Conservation (phyloP, 2,797 vertebrate genomes). For the Margarornis squamiger region DNA sequence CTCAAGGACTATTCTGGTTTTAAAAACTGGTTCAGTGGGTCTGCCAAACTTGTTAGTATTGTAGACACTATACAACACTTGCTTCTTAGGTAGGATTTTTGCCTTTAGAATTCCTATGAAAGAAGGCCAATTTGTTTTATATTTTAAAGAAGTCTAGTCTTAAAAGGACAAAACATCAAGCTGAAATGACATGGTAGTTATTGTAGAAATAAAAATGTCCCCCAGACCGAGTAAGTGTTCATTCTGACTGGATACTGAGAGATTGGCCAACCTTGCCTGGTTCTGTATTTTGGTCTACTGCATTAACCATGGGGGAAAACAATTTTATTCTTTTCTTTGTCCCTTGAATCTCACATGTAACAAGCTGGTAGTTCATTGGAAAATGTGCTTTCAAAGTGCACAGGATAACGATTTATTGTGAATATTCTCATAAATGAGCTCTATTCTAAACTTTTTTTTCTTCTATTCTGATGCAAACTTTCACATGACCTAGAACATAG, state of each 20-base stretch:
- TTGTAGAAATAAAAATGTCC: background rate
- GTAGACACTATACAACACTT: background rate
- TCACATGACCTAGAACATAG: background rate
- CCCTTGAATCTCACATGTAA: background rate
- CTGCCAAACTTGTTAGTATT: background rate
- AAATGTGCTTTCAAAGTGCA: background rate
- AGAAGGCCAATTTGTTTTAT: background rate
- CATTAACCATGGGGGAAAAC: fast-evolving
- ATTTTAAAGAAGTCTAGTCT: background rate
- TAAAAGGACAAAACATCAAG: background rate
- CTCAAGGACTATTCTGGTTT: background rate
- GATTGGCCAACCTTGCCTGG: background rate
- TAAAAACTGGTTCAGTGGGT: background rate
- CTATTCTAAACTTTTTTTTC: background rate
- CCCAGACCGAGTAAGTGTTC: background rate
- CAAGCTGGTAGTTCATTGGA: background rate
- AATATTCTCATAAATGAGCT: background rate
- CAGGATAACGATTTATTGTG: background rate
- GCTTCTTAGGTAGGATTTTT: background rate
- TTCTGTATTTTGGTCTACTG: background rate
- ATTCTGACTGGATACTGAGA: background rate
- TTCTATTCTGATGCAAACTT: background rate
- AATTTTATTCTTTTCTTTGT: background rate
- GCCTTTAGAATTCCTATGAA: background rate
- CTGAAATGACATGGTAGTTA: background rate